These are phyloP conservation scores for Lepus townsendii DNA, from an alignment of 2,797 vertebrate genomes.

Conservation along the genomic window DNA sequence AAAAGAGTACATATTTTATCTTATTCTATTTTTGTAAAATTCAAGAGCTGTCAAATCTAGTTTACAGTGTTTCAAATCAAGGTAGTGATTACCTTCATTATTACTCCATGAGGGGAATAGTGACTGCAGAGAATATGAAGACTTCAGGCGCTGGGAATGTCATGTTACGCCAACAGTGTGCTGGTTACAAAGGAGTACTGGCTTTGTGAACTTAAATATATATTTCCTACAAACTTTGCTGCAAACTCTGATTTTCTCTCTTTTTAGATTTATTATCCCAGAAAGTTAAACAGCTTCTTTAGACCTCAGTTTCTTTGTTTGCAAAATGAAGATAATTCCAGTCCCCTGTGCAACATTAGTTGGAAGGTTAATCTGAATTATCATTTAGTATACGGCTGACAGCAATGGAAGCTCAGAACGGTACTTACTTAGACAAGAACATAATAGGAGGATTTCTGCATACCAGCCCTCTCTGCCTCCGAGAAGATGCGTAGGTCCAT, in stretches of 20 bases:
- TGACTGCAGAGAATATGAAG: fast-evolving
- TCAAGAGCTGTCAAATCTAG: not conserved
- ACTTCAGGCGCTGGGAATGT: not conserved
- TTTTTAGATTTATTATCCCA: not conserved
- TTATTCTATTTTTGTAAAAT: not conserved
- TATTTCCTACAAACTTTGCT: not conserved
- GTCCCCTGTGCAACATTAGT: not conserved
- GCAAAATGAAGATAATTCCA: not conserved
- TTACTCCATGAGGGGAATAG: not conserved
- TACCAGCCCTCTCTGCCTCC: not conserved
- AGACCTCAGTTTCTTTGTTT: not conserved
- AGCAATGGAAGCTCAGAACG: not conserved
- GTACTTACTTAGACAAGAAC: not conserved
- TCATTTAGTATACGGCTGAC: not conserved
- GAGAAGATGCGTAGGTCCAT: not conserved
- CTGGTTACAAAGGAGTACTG: not conserved
- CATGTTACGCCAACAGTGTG: not conserved
- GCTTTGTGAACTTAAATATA: not conserved
- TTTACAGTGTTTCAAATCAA: not conserved
- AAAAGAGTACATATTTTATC: not conserved
- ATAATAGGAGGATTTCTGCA: not conserved
- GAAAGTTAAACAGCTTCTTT: not conserved
- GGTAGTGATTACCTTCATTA: not conserved
- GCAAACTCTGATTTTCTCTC: not conserved
- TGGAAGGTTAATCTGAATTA: not conserved